Evolutionary conservation across 1,140 invertebrate genomes (phyloP), one percentile per base, ranked within the genome.

Genomic region (Ephestia elutella): DNA sequence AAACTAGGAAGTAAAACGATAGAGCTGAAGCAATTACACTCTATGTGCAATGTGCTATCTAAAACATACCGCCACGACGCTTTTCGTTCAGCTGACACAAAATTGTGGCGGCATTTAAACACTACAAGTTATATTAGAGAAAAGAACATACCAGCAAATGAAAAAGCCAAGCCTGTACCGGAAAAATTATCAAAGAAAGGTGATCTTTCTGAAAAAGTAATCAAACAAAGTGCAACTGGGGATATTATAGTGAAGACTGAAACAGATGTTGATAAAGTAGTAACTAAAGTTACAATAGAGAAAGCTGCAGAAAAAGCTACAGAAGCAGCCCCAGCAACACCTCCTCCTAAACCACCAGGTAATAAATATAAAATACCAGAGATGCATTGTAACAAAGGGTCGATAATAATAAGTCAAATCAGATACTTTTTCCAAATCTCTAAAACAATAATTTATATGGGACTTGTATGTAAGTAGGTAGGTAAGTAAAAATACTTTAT

Each of bases 231-330:
- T 66, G 56, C 68, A 17, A 63, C 79, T 20, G 74, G 71, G 49
- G 75, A 79, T 57, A 82, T 86, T 32, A 70, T 82, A 56, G 80
- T 87, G 10, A 87, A 87, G 63, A 84, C 85, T 51, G 82, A 87
- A 64, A 81, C 82, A 48, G 78, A 85, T 72, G 69, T 54, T 7
- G 59, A 78, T 56, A 78, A 85, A 59, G 57, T 75, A 48, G 79
- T 87, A 44, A 86, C 85, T 50, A 87, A 86, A 74, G 75, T 87
- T n/a, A 86, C 80, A 25, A 86, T 87, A 53, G 83, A 86, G 64
- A 87, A 83, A 57, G 61, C 38, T 44, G n/a, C 13, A n/a, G n/a
- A n/a, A n/a, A n/a, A n/a, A n/a, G n/a, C n/a, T 15, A 44, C 1
- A 15, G 15, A 44, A 44, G 38, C 38, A 15, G 38, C 55, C 54